Base-by-base conservation (phyloP, 2,113 vertebrate species). In the Nycticebus coucang region DNA sequence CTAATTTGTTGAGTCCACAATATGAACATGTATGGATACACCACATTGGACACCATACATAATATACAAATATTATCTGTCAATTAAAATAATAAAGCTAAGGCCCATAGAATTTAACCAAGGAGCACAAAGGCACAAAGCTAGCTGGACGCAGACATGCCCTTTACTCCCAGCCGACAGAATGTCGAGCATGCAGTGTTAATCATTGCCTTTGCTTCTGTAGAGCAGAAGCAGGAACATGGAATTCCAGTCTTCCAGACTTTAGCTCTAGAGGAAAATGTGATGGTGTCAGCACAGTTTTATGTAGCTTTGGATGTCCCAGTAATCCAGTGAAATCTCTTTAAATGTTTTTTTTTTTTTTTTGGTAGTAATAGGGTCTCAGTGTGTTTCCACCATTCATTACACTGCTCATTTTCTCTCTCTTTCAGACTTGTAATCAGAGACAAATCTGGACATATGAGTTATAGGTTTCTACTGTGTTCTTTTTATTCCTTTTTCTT, bases 361-460 rank as follows among this genome's bases (percentile, higher is more conserved):
- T 55, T 55, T 55, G 2, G 53, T 55, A 55, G 53, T 13, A 11
- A 55, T 11, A 15, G 53, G 53, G 11, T 55, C 53, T 55, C 53
- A 45, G 45, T 45, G 45, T 45, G 45, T 45, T 6, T 45, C 45
- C 45, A 45, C 5, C 6, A 8, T 45, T 45, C 45, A 71, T 72
- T 78, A 60, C 9, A 13, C n/a, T 75, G 50, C 26, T 91, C 59
- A 50, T 91, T 93, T 94, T 96, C 45, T 95, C 50, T 84, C 2
- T 57, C 41, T 86, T 64, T 82, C n/a, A 35, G 41, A 87, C 30
- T 79, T 88, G 37, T 45, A 79, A 83, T 75, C 62, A 86, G 41
- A 86, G 14, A 24, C 79, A 69, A 86, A 50, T 19, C 71, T 89
- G 55, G 33, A 57, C 14, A 33, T 0, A 0, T 62, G 21, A 37